phyloP scores from a whole-genome alignment of 2,888 invertebrate species.

The Archips xylosteana region DNA sequence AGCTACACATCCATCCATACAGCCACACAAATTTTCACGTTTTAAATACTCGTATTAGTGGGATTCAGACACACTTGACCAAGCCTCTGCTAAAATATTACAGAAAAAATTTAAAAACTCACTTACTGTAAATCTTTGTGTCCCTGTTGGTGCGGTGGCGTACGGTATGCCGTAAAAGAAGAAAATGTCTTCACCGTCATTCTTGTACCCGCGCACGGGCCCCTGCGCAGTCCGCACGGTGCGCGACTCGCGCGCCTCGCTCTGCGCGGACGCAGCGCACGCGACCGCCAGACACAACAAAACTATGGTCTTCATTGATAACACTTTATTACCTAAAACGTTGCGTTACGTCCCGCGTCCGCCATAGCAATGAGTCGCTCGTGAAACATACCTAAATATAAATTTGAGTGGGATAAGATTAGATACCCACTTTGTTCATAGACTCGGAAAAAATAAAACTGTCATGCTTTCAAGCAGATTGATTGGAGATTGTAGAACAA shows the following conservation, averaged over 20 bases:
- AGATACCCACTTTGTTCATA: neutral
- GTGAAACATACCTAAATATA: neutral
- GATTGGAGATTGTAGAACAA: too few relatives aligned
- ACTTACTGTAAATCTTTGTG: constrained; percentile 1
- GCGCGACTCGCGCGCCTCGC: constrained; percentile 16
- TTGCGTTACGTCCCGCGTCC: neutral
- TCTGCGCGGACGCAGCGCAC: neutral
- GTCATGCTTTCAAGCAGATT: neutral
- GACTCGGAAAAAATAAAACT: neutral
- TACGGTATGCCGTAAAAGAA: constrained; percentile 13
- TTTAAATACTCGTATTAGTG: too few relatives aligned
- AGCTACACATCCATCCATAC: too few relatives aligned
- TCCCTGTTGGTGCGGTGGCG: constrained; percentile 8
- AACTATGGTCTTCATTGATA: constrained; percentile 1
- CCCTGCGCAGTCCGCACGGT: neutral
- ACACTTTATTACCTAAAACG: neutral
- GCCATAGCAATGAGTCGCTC: neutral
- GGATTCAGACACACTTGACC: too few relatives aligned
- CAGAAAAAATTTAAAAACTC: too few relatives aligned
- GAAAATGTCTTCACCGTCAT: constrained; percentile 2
- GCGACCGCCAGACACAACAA: neutral
- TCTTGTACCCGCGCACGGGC: constrained; percentile 14
- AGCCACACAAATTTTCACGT: too few relatives aligned
- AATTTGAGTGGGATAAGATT: neutral
- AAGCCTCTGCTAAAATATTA: too few relatives aligned